Percentiles rank a stretch among this genome's conserved stretches.
These are phyloP conservation scores for Hippocampus abdominalis DNA, from an alignment of 2,113 vertebrate species.

Conservation along the genomic window DNA sequence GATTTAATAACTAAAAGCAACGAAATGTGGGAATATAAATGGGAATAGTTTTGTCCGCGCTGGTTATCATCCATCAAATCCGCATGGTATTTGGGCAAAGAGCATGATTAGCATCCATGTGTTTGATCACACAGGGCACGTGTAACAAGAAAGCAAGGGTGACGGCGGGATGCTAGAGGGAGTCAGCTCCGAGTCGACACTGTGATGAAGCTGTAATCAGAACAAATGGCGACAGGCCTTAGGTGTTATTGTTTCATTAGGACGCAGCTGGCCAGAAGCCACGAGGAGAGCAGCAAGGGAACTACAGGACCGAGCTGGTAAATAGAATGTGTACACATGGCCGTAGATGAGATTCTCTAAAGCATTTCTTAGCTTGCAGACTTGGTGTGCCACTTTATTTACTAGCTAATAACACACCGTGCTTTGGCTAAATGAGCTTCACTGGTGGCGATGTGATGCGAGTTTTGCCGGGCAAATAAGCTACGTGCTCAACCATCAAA, in stretches of 20 bases:
- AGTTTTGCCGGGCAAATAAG: slow-evolving; percentile 64
- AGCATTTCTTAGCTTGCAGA: slow-evolving; percentile 17
- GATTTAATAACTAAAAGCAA: neutral
- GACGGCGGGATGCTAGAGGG: neutral
- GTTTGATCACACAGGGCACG: slow-evolving; percentile 3
- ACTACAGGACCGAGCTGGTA: slow-evolving; percentile 37
- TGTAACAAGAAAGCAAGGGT: slow-evolving; percentile 22
- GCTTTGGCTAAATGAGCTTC: slow-evolving; percentile 61
- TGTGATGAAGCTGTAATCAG: slow-evolving; percentile 42
- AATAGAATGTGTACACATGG: slow-evolving; percentile 47
- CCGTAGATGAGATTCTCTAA: slow-evolving; percentile 25
- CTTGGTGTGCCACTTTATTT: slow-evolving; percentile 53
- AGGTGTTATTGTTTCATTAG: slow-evolving; percentile 67
- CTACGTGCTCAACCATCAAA: slow-evolving; percentile 37
- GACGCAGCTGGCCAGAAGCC: slow-evolving; percentile 34
- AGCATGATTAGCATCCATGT: slow-evolving; percentile 9
- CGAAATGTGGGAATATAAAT: neutral
- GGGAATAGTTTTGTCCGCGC: neutral
- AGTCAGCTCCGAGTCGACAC: neutral
- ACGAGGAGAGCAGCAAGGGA: slow-evolving; percentile 13
- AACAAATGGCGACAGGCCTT: slow-evolving; percentile 63
- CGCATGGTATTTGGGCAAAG: slow-evolving; percentile 15
- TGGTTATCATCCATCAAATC: slow-evolving; percentile 23
- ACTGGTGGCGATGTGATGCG: slow-evolving; percentile 39
- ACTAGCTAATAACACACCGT: slow-evolving; percentile 54